These are phyloP conservation scores for Noctua fimbriata DNA, from an alignment of 2,888 invertebrate species.

Conservation along the genomic window DNA sequence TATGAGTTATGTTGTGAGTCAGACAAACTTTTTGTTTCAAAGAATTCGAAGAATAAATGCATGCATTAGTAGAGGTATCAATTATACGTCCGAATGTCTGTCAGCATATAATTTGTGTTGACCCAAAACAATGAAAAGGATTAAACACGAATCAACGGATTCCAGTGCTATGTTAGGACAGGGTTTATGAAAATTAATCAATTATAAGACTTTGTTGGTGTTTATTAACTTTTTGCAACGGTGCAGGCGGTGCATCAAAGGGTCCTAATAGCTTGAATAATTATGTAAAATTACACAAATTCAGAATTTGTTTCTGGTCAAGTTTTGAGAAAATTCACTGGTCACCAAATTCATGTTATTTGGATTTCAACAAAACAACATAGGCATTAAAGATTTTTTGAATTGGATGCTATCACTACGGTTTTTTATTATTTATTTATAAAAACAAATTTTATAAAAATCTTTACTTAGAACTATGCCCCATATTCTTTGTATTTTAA, in stretches of 20 bases:
- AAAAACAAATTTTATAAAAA: too few relatives aligned
- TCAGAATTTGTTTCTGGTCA: not conserved
- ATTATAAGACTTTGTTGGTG: conserved; percentile 10
- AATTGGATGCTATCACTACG: not conserved
- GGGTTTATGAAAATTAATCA: conserved; percentile 32
- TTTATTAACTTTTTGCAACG: conserved; percentile 40
- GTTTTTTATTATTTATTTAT: too few relatives aligned
- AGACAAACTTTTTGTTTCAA: conserved; percentile 46
- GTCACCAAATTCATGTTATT: not conserved
- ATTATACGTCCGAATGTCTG: conserved; percentile 53
- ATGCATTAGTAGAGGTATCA: conserved; percentile 59
- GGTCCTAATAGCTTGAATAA: not conserved
- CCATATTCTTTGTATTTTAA: too few relatives aligned
- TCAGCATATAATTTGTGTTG: conserved; percentile 56
- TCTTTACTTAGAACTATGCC: too few relatives aligned
- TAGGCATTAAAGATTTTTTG: not conserved
- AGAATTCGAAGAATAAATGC: conserved; percentile 55
- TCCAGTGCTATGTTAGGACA: conserved; percentile 49
- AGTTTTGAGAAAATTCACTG: not conserved
- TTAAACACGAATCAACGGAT: conserved; percentile 43
- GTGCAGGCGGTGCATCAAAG: conserved; percentile 33
- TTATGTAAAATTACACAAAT: not conserved
- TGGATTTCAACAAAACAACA: not conserved
- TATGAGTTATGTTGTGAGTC: conserved; percentile 41
- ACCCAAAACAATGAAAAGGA: conserved; percentile 57